Percentiles rank a stretch among this genome's conserved stretches.
Conservation (phyloP, 2,797 vertebrate species). For the Tympanoctomys barrerae region DNA sequence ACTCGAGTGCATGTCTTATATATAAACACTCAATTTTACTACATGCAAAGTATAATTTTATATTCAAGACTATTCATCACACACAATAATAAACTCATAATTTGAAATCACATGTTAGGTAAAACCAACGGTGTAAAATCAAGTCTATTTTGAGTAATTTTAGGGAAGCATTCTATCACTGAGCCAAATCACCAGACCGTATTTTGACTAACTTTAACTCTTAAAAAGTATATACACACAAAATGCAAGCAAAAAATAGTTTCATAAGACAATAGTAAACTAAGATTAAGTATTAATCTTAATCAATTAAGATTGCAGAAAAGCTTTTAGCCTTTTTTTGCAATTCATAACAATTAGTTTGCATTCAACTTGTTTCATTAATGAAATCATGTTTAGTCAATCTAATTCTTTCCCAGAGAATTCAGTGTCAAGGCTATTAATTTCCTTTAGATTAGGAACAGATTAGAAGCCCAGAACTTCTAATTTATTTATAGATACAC, state of each 20-base stretch:
- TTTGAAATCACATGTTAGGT: slow-evolving; percentile 29
- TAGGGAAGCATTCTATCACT: no score
- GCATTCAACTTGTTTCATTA: slow-evolving; percentile 53
- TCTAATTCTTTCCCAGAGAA: slow-evolving; percentile 23
- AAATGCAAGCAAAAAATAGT: slow-evolving; percentile 20
- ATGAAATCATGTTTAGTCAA: slow-evolving; percentile 3
- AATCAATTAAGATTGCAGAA: slow-evolving; percentile 25
- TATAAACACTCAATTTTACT: background rate
- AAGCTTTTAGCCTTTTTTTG: slow-evolving; percentile 2
- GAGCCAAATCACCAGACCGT: no score
- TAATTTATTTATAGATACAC: background rate
- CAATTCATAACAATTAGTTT: slow-evolving; percentile 32
- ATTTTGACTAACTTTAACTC: background rate
- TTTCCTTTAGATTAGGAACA: background rate
- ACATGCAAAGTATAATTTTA: slow-evolving; percentile 45
- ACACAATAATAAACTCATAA: slow-evolving; percentile 36
- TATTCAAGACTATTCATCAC: slow-evolving; percentile 45
- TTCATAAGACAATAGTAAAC: slow-evolving; percentile 33
- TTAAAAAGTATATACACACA: slow-evolving; percentile 28
- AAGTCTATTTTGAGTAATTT: slow-evolving; percentile 48
- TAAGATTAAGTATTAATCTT: background rate
- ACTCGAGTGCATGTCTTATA: background rate
- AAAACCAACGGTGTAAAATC: slow-evolving; percentile 27
- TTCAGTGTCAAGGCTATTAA: background rate
- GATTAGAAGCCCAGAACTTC: background rate